A percentile compares a stretch with the other conserved stretches of the same genome.
These are phyloP conservation scores for Embidobia sp. DNA, from an alignment of 2,888 invertebrate genomes.

Conservation along the genomic window DNA sequence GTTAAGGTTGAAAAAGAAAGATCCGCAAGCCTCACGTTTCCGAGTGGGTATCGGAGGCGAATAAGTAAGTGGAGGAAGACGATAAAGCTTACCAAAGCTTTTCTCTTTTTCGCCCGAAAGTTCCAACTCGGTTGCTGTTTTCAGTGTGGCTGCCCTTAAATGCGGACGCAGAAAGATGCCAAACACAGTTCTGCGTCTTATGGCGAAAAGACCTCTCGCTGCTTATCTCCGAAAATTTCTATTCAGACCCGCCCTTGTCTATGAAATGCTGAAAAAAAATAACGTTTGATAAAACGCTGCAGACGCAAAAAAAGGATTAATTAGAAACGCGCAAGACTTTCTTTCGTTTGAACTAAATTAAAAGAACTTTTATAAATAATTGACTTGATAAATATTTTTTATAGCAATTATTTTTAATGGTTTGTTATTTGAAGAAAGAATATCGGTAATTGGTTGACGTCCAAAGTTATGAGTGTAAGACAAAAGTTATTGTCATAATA, in stretches of 20 bases:
- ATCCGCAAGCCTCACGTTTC: conserved; percentile 24
- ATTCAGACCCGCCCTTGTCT: background rate
- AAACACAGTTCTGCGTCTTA: conserved; percentile 30
- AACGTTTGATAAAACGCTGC: background rate
- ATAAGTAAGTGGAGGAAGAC: conserved; percentile 51
- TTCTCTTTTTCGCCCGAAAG: conserved; percentile 2
- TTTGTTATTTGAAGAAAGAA: too few species aligned
- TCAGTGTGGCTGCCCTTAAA: conserved; percentile 11
- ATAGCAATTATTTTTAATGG: too few species aligned
- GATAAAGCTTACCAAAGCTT: conserved; percentile 24
- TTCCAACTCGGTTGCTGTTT: conserved; percentile 9
- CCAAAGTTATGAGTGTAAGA: too few species aligned
- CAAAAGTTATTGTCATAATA: too few species aligned
- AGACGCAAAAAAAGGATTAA: background rate
- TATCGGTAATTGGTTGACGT: too few species aligned
- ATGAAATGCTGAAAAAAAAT: background rate
- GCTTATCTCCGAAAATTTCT: conserved; percentile 17
- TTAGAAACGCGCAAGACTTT: background rate
- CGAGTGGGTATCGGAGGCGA: conserved; percentile 28
- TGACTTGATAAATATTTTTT: too few species aligned
- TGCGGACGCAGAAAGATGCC: conserved; percentile 10
- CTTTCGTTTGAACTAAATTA: too few species aligned
- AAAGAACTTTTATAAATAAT: too few species aligned
- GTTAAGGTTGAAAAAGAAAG: conserved; percentile 27
- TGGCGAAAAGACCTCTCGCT: conserved; percentile 14